Evolutionary conservation across 2,113 vertebrate species (phyloP).

Genomic region (Aepyceros melampus): DNA sequence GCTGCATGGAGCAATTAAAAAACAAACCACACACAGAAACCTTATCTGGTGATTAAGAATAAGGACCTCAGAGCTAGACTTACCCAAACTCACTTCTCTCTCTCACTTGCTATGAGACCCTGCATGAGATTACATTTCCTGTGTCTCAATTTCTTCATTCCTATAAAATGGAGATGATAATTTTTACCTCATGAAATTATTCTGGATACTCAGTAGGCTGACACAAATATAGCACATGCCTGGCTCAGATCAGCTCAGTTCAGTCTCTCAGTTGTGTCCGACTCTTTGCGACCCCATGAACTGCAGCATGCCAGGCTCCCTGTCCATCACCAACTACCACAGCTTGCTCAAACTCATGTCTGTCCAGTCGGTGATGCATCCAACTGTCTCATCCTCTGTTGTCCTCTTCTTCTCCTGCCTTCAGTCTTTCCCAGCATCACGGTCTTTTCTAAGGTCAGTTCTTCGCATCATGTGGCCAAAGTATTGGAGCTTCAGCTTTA

Average conservation of each 20-base stretch:
- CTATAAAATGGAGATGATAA: neutral
- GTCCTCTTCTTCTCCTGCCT: neutral
- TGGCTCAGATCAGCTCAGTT: neutral
- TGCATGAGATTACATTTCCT: neutral
- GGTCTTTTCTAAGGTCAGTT: neutral
- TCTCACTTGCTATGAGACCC: neutral
- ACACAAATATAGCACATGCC: neutral
- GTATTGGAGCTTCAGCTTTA: neutral
- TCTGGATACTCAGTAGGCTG: constrained; percentile 11
- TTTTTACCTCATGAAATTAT: neutral
- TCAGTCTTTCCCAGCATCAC: neutral
- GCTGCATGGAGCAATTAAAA: neutral
- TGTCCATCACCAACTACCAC: neutral
- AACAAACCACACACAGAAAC: neutral
- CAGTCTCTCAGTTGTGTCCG: fast-evolving
- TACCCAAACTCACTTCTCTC: neutral
- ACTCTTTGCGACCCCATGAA: neutral
- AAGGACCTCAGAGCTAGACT: neutral
- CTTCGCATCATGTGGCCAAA: neutral
- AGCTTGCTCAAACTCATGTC: neutral
- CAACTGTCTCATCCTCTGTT: neutral
- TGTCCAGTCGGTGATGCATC: neutral
- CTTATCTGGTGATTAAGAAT: neutral
- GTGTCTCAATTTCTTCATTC: neutral
- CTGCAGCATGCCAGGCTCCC: neutral